Conservation (phyloP, 2,113 vertebrate genomes). For the Ellobius talpinus region DNA sequence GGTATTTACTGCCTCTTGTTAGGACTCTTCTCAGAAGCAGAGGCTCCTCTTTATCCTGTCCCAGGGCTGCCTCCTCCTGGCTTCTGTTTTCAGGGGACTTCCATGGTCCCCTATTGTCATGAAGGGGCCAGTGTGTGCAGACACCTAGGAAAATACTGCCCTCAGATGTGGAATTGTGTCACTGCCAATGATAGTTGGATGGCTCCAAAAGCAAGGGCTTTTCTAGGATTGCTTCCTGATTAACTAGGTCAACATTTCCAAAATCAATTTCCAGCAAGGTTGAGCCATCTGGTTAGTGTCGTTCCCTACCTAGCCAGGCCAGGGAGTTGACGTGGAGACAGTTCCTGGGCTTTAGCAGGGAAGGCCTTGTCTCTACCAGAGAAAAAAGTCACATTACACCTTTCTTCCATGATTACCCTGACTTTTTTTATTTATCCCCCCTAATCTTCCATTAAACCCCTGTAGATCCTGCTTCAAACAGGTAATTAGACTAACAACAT, state of each 20-base stretch:
- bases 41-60: neutral
- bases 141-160: constrained; percentile 45
- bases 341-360: constrained; percentile 50
- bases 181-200: constrained; percentile 75
- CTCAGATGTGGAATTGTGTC: constrained; percentile 79
- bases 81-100: neutral
- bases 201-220: constrained; percentile 72
- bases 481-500: constrained; percentile 91
- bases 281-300: constrained; percentile 22
- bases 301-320: constrained; percentile 42
- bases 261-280: constrained; percentile 82
- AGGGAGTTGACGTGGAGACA: constrained; percentile 9
- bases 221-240: constrained; percentile 78
- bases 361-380: constrained; percentile 76
- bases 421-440: constrained; percentile 73
- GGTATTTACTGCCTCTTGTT: neutral
- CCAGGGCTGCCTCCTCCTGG: neutral
- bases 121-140: neutral
- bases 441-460: constrained; percentile 88
- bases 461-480: constrained; percentile 90
- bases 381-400: constrained; percentile 77
- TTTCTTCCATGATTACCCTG: constrained; percentile 83
- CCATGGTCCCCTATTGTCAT: rapidly evolving
- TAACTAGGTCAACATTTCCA: constrained; percentile 88
- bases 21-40: neutral